These are phyloP conservation scores for Conus ventricosus DNA, from an alignment of 1,140 invertebrate species.

Conservation along the genomic window DNA sequence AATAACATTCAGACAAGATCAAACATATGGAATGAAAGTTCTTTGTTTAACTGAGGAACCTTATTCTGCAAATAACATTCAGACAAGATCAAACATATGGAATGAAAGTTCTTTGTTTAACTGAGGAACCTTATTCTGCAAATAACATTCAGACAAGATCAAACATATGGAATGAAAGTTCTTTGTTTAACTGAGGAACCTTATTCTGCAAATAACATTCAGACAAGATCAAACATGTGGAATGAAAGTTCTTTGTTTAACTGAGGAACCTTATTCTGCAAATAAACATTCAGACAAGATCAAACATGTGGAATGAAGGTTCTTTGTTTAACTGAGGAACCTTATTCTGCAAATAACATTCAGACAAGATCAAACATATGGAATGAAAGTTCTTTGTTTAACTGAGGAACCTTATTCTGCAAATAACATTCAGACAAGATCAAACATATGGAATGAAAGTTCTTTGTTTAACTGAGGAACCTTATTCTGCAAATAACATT, in stretches of 20 bases:
- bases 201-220: constrained; percentile 62
- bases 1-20: constrained; percentile 21
- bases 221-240: neutral
- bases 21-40: constrained; percentile 47
- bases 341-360: constrained; percentile 63
- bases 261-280: constrained; percentile 68
- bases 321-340: constrained; percentile 68
- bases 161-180: constrained; percentile 47
- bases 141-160: constrained; percentile 21
- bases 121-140: constrained; percentile 68
- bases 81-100: neutral
- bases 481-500: constrained; percentile 63
- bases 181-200: constrained; percentile 66
- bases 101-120: constrained; percentile 66
- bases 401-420: constrained; percentile 68
- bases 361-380: neutral
- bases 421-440: constrained; percentile 30
- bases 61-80: constrained; percentile 62
- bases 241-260: constrained; percentile 66
- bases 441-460: constrained; percentile 36
- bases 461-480: constrained; percentile 68
- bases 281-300: constrained; percentile 24
- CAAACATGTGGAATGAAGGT: constrained; percentile 22
- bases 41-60: constrained; percentile 66
- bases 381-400: constrained; percentile 65